Base-by-base conservation (phyloP, 2,888 invertebrate genomes). In the Elysia crispata region DNA sequence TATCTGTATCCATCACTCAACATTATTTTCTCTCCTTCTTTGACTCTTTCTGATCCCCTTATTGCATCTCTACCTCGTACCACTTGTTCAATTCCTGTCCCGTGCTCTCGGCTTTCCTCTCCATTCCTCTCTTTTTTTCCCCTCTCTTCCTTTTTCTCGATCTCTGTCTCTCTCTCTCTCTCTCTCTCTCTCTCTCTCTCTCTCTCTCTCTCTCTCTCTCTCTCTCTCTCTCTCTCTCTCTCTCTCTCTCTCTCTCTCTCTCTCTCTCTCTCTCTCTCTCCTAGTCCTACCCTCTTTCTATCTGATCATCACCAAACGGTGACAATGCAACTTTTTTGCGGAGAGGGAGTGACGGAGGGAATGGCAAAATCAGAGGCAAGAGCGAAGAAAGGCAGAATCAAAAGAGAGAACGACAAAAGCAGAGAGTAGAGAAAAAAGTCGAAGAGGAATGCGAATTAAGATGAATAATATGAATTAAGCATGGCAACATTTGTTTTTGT, bases 161-260 rank as follows among this genome's bases (percentile, higher is more conserved):
- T 54, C 60, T 64, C 41, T 78, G 49, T 72, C 28, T 62, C 25
- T 78, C 57, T 72, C 41, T 49, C 23, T 62, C 60, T 62, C 30
- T 70, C 54, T 72, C 60, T 23, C 41, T 49, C 66, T 20, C 49
- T 25, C 41, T 62, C 23, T 23, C 60, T 33, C 41, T 72, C 60
- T 33, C 20, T 72, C 78, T n/a, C 49, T 62, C 73, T 72, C 49
- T 78, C 74, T 74, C 60, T 74, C 60, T 31, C 60, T 60, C 11
- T 8, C 74, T 31, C 60, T 74, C 74, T 74, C 31, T 30, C 60
- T 60, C 60, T 60, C 60, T 74, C 60, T 74, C 33, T 30, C 57
- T 60, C 54, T 20, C 72, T 30, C 30, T 49, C 69, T 69, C 30
- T 69, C 67, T 69, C 6, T 70, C 57, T 60, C 30, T 57, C 60